These are phyloP conservation scores for Neotoxoptera formosana DNA, from an alignment of 1,140 invertebrate species.

Conservation along the genomic window DNA sequence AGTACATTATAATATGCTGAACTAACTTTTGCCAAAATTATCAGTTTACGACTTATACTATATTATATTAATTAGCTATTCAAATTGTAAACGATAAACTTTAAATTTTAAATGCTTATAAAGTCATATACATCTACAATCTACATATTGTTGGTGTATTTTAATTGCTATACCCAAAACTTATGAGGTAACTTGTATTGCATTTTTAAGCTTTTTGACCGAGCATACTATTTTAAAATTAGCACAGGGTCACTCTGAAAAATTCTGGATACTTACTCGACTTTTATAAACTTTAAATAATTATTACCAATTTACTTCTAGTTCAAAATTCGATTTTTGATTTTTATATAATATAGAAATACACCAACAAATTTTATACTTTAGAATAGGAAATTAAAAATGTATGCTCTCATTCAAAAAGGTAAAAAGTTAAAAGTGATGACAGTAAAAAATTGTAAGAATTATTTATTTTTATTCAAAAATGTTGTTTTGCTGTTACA, in stretches of 20 bases:
- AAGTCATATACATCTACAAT: too few relatives aligned
- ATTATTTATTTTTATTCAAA: neutral
- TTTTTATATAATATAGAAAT: too few relatives aligned
- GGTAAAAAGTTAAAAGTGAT: neutral
- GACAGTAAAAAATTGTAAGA: neutral
- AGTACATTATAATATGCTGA: neutral
- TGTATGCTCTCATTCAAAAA: neutral
- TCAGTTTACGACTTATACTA: too few relatives aligned
- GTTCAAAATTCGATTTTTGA: neutral
- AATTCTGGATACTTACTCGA: neutral
- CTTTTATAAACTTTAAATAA: too few relatives aligned
- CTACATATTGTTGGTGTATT: too few relatives aligned
- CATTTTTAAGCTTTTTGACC: neutral
- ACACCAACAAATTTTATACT: neutral
- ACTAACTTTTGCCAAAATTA: neutral
- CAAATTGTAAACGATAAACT: neutral
- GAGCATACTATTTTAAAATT: neutral
- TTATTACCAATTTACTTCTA: neutral
- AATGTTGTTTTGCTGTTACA: too few relatives aligned
- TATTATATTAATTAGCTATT: too few relatives aligned
- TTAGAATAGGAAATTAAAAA: neutral
- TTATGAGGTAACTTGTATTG: neutral
- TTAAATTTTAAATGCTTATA: neutral
- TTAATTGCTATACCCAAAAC: too few relatives aligned
- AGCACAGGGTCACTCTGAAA: accelerated